Evolutionary conservation across 2,888 invertebrate genomes (phyloP), one percentile per base, ranked within the genome.

Genomic region (Synanthedon formicaeformis): DNA sequence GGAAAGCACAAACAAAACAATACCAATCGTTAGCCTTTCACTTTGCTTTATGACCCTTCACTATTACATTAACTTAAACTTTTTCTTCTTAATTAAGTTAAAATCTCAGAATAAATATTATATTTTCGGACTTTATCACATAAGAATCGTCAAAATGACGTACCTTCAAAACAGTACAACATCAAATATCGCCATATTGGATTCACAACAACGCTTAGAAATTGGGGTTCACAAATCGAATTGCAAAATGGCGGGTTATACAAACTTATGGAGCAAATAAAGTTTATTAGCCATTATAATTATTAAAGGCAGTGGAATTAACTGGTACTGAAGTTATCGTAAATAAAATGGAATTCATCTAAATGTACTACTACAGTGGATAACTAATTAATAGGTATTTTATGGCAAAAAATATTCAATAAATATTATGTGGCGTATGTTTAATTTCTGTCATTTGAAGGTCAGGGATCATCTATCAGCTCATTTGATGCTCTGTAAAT

Each of bases 201-300:
- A 91, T 90, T 89, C 90, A 90, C 90, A 90, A 91, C 91, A 91
- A 91, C 90, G 91, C 90, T 89, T 90, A 83, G 89, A 88, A 88
- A 71, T 66, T 65, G 87, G 88, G 88, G 88, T 85, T 87, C 84
- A 74, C 88, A 81, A 78, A 74, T 72, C 61, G 64, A 75, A 34
- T 69, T 55, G 48, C 52, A 64, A 71, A 69, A 61, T 52, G 56
- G 87, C 83, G 86, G 73, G 60, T 67, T 65, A 61, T 79, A 81
- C 66, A 64, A 81, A 82, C 52, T 56, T 48, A 48, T 13, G 14
- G 12, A 45, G 50, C 40, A 34, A 10, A 34, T 23, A 34, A 34
- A 34, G 5, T 34, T 34, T 34, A 34, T 34, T 34, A 10, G 10
- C 34, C 6, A 34, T 34, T 34, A 34, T 34, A 34, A 10, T 10